Evolutionary conservation across 2,888 invertebrate genomes (phyloP).

Genomic region (Capitulum mitella): DNA sequence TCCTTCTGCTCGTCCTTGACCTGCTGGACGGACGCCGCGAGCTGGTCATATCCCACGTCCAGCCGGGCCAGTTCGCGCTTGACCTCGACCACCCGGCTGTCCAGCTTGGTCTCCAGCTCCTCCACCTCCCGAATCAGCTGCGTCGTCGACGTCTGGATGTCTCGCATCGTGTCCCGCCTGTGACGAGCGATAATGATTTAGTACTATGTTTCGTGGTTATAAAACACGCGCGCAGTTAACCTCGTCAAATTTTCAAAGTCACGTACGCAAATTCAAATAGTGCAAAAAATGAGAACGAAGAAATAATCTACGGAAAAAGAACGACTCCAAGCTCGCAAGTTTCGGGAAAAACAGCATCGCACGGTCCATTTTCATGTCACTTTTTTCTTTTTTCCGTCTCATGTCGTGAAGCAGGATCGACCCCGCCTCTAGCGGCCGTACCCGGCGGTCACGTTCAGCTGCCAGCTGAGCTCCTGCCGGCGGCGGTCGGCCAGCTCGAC

Average conservation of each 20-base stretch:
- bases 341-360: too few species aligned
- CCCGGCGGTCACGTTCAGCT: constrained; percentile 1
- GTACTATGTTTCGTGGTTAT: too few species aligned
- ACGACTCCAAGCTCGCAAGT: too few species aligned
- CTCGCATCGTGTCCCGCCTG: not conserved
- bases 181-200: too few species aligned
- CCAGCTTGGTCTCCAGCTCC: constrained; percentile 9
- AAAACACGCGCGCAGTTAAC: too few species aligned
- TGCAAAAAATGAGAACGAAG: too few species aligned
- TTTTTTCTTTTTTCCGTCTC: too few species aligned
- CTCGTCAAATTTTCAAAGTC: too few species aligned
- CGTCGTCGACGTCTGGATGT: not conserved
- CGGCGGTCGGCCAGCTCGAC: not conserved
- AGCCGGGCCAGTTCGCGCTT: not conserved
- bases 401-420: too few species aligned
- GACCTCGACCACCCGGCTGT: not conserved
- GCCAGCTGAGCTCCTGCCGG: not conserved
- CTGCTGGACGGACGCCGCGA: not conserved
- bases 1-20: not conserved
- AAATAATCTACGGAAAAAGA: too few species aligned
- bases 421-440: not conserved
- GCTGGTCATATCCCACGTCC: not conserved
- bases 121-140: constrained; percentile 14
- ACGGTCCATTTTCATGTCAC: too few species aligned
- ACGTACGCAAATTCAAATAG: too few species aligned